Base-by-base conservation (phyloP, 2,888 invertebrate species). In the Synergus japonicus region DNA sequence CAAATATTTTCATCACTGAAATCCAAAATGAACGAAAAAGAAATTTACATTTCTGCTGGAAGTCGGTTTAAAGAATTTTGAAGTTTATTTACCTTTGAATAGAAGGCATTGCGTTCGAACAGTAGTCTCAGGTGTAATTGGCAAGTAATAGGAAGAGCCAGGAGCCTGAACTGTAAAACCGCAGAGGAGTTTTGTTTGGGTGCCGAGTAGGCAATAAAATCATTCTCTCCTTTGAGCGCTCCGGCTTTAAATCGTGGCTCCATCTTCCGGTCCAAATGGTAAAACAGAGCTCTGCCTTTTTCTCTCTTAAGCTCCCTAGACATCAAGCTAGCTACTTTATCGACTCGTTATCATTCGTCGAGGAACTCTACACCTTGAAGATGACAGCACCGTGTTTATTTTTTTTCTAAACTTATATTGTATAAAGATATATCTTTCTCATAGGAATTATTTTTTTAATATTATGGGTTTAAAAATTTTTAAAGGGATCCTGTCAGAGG, bases 101-200 rank as follows among this genome's bases (percentile, higher is more conserved):
- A 10, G 9, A 22, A 22, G 10, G 76, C 65, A 67, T 37, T 4
- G n/a, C 46, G 60, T 82, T 80, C 66, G 79, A 79, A 81, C 78
- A 64, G 29, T 67, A 69, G 79, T 76, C 73, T 69, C 76, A 79
- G 37, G 15, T 37, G 73, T 73, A 73, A 73, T 73, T 73, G 63
- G 76, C 69, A 82, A 66, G 79, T 79, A 82, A 82, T 79, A 77
- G 79, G 81, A 76, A 63, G 82, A 80, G 84, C 84, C 83, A 83
- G 82, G 84, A 87, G 85, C 87, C 83, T 85, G 85, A 86, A 84
- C 84, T 85, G 85, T 84, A 83, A 88, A 88, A 89, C 88, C 88
- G 86, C 89, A 87, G 80, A 85, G 80, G 49, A 60, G 73, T 73
- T 73, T 73, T 73, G 54, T 73, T 73, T 73, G 73, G n/a, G 41